phyloP scores from a whole-genome alignment of 2,113 vertebrate species.

The Cygnus atratus region DNA sequence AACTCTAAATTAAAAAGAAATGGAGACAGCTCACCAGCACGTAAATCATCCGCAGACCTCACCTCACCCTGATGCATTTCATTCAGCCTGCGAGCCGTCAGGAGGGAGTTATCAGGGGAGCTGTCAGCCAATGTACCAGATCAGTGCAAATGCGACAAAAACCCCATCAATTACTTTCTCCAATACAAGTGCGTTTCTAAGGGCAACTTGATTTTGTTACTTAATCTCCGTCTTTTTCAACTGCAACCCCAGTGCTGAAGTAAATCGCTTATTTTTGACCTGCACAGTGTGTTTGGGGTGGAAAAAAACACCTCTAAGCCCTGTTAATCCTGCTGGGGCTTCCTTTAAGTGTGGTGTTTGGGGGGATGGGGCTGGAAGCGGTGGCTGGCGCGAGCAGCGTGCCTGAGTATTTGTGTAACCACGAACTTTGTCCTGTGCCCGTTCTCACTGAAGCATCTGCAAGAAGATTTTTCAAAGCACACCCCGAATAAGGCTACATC shows the following conservation, averaged over 20 bases:
- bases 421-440: not conserved
- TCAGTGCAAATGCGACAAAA: fast-evolving
- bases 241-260: not conserved
- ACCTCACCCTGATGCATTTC: not conserved
- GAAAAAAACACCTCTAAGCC: not conserved
- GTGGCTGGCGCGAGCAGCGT: not conserved
- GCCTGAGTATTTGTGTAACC: not conserved
- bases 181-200: not conserved
- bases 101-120: not conserved
- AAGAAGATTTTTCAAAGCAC: not conserved
- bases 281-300: not conserved
- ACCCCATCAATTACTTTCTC: not conserved
- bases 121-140: not conserved
- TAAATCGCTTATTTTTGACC: not conserved
- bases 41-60: not conserved
- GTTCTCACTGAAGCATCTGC: not conserved
- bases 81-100: not conserved
- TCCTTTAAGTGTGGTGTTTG: fast-evolving
- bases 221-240: not conserved
- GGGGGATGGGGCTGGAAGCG: fast-evolving
- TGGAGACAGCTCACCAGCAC: not conserved
- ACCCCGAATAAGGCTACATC: not conserved
- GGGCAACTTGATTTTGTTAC: not conserved
- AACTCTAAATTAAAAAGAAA: constrained; percentile 20
- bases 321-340: not conserved